Conservation (phyloP, 2,797 vertebrate genomes). For the Buceros bicornis region DNA sequence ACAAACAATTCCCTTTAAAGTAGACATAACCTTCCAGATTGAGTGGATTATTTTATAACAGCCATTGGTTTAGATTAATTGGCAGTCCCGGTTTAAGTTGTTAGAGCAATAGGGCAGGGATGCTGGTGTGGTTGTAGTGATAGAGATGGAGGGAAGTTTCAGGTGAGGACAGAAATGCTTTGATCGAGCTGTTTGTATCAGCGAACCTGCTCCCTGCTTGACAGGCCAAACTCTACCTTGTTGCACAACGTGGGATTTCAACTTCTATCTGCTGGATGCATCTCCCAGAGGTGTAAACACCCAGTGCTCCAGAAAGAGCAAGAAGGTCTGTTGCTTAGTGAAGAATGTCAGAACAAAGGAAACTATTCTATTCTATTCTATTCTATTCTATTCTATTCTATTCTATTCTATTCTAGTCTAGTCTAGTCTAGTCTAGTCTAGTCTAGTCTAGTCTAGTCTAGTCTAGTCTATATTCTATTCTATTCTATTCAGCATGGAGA, state of each 20-base stretch:
- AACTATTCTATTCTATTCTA: neutral
- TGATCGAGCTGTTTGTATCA: neutral
- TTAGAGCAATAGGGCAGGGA: neutral
- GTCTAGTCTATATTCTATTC: too few relatives aligned
- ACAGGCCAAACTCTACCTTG: neutral
- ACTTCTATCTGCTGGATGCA: neutral
- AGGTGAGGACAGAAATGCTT: slow-evolving; percentile 29
- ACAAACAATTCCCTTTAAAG: neutral
- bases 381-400: too few relatives aligned
- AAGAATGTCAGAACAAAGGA: neutral
- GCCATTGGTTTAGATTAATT: neutral
- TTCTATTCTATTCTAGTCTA: too few relatives aligned
- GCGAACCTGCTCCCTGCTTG: neutral
- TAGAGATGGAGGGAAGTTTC: neutral
- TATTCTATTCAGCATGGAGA: neutral
- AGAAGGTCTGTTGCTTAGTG: neutral
- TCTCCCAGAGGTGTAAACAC: slow-evolving; percentile 6
- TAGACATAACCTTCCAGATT: neutral
- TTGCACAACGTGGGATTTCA: neutral
- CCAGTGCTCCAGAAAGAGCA: neutral
- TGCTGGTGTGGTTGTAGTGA: neutral
- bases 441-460: too few relatives aligned
- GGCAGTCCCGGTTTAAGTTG: neutral
- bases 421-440: too few relatives aligned
- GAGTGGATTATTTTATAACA: neutral